Evolutionary conservation across 2,888 invertebrate species (phyloP).

Genomic region (Ctena decussata): DNA sequence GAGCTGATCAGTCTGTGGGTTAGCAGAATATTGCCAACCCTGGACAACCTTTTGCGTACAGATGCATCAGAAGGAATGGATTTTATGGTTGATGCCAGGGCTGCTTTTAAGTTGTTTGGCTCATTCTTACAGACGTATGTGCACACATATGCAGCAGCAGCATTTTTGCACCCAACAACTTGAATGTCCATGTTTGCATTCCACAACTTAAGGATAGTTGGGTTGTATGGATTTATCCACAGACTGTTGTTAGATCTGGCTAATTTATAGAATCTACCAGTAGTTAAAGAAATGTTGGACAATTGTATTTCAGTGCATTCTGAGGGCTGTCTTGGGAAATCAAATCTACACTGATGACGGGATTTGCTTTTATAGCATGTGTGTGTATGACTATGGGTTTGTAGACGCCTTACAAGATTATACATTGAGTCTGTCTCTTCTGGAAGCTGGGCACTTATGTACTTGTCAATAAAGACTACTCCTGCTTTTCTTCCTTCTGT

Average conservation of each 20-base stretch:
- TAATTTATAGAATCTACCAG: constrained; percentile 20
- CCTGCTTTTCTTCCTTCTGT: background rate
- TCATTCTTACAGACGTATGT: constrained; percentile 20
- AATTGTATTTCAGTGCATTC: background rate
- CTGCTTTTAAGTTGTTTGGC: background rate
- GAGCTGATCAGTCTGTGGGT: constrained; percentile 16
- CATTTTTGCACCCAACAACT: constrained; percentile 20
- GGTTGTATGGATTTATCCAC: constrained; percentile 26
- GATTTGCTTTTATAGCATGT: background rate
- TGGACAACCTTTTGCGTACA: background rate
- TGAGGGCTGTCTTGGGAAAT: constrained; percentile 2
- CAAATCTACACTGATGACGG: background rate
- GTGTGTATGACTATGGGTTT: constrained; percentile 6
- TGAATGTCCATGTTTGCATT: constrained; percentile 24
- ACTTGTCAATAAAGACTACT: constrained; percentile 20
- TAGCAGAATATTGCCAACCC: constrained; percentile 17
- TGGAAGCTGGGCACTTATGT: constrained; percentile 13
- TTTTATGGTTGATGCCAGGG: background rate
- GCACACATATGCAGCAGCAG: constrained; percentile 15
- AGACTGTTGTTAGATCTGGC: background rate
- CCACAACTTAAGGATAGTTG: background rate
- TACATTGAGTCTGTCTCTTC: background rate
- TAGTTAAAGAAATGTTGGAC: background rate
- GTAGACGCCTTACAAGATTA: background rate
- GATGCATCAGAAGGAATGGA: background rate